These are phyloP conservation scores for Chelonoidis abingdonii DNA, from an alignment of 2,113 vertebrate genomes.

Conservation along the genomic window DNA sequence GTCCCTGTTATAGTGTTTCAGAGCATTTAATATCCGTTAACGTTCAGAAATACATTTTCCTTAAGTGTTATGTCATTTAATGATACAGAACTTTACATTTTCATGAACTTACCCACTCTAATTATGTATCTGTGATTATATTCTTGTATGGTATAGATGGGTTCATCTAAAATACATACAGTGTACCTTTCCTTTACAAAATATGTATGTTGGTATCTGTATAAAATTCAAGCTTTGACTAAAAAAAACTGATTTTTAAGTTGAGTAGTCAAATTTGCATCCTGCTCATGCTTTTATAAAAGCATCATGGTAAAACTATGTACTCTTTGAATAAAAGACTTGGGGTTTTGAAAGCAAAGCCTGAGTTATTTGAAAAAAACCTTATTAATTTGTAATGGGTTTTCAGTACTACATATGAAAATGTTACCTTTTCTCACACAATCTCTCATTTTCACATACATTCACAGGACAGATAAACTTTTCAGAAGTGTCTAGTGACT, in stretches of 20 bases:
- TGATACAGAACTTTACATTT: neutral
- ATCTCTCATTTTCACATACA: neutral
- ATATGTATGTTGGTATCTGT: neutral
- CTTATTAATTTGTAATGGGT: neutral
- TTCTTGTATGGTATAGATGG: neutral
- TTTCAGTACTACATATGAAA: neutral
- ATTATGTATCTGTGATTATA: neutral
- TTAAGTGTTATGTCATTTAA: constrained; percentile 44
- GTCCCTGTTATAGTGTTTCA: constrained; percentile 65
- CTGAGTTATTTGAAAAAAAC: neutral
- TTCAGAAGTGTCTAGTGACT: neutral
- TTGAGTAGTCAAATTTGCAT: constrained; percentile 6
- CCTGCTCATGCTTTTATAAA: neutral
- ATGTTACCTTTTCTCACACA: neutral
- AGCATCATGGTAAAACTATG: neutral
- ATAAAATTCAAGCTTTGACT: constrained; percentile 4
- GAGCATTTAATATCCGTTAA: constrained; percentile 74
- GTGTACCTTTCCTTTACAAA: neutral
- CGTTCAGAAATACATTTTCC: constrained; percentile 43
- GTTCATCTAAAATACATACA: neutral
- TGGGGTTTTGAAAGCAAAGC: neutral
- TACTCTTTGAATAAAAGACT: neutral
- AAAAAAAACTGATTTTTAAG: neutral
- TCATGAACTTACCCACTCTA: constrained; percentile 15
- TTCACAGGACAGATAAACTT: neutral